These are phyloP conservation scores for Leptodirus hochenwartii DNA, from an alignment of 2,888 invertebrate species.

Conservation along the genomic window DNA sequence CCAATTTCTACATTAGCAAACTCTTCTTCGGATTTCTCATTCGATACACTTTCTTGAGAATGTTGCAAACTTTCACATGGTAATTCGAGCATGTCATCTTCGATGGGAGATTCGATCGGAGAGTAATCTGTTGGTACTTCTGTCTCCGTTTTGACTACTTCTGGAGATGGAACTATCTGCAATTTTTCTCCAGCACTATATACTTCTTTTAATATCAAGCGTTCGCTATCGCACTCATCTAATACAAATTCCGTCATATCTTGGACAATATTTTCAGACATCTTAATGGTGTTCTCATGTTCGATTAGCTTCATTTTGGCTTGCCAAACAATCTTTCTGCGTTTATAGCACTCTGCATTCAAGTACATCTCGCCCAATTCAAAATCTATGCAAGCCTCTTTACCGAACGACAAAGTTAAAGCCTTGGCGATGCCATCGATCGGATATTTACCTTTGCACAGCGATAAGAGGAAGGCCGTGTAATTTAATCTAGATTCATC, in stretches of 20 bases:
- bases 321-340: conserved; percentile 13
- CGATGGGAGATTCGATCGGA: no score
- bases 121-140: no score
- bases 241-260: conserved; percentile 19
- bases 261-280: conserved; percentile 15
- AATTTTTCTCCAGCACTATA: no score
- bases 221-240: no score
- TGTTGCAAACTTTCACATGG: no score
- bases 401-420: conserved; percentile 35
- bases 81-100: no score
- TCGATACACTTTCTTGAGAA: no score
- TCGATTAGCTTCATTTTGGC: conserved; percentile 10
- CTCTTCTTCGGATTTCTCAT: no score
- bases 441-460: conserved; percentile 38
- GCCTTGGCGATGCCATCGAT: conserved; percentile 38
- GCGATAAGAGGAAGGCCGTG: conserved; percentile 39
- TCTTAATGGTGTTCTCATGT: conserved; percentile 12
- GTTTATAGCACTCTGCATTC: conserved; percentile 14
- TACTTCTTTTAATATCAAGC: no score
- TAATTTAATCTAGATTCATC: conserved; percentile 35
- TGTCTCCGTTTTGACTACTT: no score
- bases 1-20: conserved; percentile 7
- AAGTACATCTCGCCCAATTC: conserved; percentile 32
- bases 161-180: no score
- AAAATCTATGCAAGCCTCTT: conserved; percentile 29